These are phyloP conservation scores for Drosophila funebris DNA, from an alignment of 1,140 invertebrate genomes.

Conservation along the genomic window DNA sequence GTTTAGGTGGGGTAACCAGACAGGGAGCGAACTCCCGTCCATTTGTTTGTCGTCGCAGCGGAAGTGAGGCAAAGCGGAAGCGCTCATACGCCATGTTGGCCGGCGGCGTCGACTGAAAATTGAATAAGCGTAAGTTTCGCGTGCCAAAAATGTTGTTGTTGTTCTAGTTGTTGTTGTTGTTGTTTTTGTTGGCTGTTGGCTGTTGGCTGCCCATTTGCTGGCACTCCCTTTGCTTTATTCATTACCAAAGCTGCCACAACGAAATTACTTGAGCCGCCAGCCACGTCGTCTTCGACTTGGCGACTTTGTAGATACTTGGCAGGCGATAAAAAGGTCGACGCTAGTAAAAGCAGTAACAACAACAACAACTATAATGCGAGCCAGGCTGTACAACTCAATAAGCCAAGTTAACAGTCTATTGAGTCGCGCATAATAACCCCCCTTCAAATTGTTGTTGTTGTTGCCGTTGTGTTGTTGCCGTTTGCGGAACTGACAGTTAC, in stretches of 20 bases:
- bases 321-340: conserved; percentile 73
- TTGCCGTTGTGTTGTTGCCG: conserved; percentile 19
- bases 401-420: conserved; percentile 79
- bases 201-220: conserved; percentile 17
- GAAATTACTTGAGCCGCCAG: conserved; percentile 61
- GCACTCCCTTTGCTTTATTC: conserved; percentile 53
- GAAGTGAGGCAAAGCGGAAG: conserved; percentile 71
- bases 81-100: conserved; percentile 77
- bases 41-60: conserved; percentile 31
- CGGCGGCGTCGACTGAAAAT: conserved; percentile 64
- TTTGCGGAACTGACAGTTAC: conserved; percentile 78
- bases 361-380: background rate
- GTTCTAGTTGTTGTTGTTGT: conserved; percentile 28
- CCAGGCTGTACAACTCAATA: conserved; percentile 71
- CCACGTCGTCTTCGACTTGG: conserved; percentile 31
- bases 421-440: conserved; percentile 46
- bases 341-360: conserved; percentile 30
- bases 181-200: conserved; percentile 8
- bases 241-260: conserved; percentile 71
- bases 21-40: conserved; percentile 15
- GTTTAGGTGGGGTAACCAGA: conserved; percentile 37
- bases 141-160: conserved; percentile 72
- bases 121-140: conserved; percentile 78
- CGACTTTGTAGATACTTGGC: conserved; percentile 75
- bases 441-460: background rate